Conservation (phyloP, 2,113 vertebrate species). For the Epinephelus fuscoguttatus region DNA sequence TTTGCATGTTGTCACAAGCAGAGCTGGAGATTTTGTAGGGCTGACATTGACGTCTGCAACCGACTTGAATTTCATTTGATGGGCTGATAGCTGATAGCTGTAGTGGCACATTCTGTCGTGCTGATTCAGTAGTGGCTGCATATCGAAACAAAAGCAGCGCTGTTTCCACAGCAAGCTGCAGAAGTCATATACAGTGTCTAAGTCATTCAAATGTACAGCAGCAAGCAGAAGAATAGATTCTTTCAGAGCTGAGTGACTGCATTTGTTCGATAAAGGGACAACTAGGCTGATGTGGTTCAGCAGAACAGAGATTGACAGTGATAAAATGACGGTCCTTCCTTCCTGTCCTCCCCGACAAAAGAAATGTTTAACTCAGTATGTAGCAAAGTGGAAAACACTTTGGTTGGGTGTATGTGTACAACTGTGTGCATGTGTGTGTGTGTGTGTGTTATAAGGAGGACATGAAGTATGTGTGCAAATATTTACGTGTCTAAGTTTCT, state of each 20-base stretch:
- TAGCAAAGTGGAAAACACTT: background rate
- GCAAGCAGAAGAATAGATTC: constrained; percentile 34
- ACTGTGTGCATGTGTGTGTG: background rate
- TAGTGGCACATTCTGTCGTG: constrained; percentile 8
- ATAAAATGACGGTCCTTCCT: constrained; percentile 33
- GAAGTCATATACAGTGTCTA: constrained; percentile 18
- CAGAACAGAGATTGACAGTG: constrained; percentile 34
- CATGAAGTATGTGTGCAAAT: background rate
- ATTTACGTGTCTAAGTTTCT: background rate
- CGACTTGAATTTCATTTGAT: constrained; percentile 42
- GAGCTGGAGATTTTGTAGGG: constrained; percentile 4
- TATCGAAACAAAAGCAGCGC: constrained; percentile 42
- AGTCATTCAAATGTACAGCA: constrained; percentile 45
- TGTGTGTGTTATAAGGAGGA: background rate
- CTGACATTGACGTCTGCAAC: constrained; percentile 25
- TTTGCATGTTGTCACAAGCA: constrained; percentile 19
- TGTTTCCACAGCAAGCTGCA: constrained; percentile 34
- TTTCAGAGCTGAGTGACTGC: constrained; percentile 47
- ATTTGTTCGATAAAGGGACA: constrained; percentile 35
- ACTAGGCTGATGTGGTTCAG: constrained; percentile 16
- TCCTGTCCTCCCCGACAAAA: constrained; percentile 16
- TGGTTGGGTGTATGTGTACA: background rate
- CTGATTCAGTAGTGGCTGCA: constrained; percentile 16
- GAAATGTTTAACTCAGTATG: constrained; percentile 9
- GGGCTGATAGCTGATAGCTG: constrained; percentile 35